These are phyloP conservation scores for Agriopis leucophaearia DNA, from an alignment of 2,888 invertebrate species.

Conservation along the genomic window DNA sequence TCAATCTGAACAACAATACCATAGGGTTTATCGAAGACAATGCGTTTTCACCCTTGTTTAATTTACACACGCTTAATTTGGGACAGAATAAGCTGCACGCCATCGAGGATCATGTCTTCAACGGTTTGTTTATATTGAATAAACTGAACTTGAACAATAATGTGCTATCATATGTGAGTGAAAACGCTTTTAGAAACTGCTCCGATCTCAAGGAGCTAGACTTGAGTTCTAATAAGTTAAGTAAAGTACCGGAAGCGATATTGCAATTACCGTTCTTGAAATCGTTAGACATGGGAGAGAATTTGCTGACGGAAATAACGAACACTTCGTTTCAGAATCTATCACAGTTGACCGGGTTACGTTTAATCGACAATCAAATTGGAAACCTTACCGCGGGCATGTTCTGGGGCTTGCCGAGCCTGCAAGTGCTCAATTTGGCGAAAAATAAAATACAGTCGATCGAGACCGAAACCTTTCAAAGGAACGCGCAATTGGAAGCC, in stretches of 20 bases:
- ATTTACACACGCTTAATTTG: slow-evolving; percentile 95
- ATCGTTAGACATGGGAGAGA: slow-evolving; percentile 96
- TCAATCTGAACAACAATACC: slow-evolving; percentile 94
- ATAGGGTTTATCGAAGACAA: slow-evolving; percentile 94
- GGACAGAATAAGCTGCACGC: slow-evolving; percentile 94
- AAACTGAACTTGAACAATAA: slow-evolving; percentile 95
- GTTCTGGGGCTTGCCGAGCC: slow-evolving; percentile 93
- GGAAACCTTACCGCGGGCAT: slow-evolving; percentile 94
- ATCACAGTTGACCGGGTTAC: slow-evolving; percentile 94
- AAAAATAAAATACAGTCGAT: slow-evolving; percentile 95
- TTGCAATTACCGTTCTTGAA: slow-evolving; percentile 93
- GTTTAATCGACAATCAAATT: slow-evolving; percentile 96
- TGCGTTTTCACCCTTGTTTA: slow-evolving; percentile 94
- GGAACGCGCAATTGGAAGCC: slow-evolving; percentile 93
- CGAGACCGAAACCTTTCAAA: slow-evolving; percentile 94
- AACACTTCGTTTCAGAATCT: slow-evolving; percentile 95
- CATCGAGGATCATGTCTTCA: slow-evolving; percentile 92
- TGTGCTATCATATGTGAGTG: slow-evolving; percentile 91
- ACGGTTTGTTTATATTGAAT: slow-evolving; percentile 93
- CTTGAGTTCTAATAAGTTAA: slow-evolving; percentile 94
- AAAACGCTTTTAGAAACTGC: slow-evolving; percentile 94
- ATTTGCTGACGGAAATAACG: slow-evolving; percentile 93
- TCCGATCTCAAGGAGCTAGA: slow-evolving; percentile 95
- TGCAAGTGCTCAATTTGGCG: slow-evolving; percentile 95
- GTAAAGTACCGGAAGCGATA: slow-evolving; percentile 93